Percentiles rank a stretch among this genome's conserved stretches.
These are phyloP conservation scores for Ranitomeya imitator DNA, from an alignment of 2,113 vertebrate species.

Conservation along the genomic window DNA sequence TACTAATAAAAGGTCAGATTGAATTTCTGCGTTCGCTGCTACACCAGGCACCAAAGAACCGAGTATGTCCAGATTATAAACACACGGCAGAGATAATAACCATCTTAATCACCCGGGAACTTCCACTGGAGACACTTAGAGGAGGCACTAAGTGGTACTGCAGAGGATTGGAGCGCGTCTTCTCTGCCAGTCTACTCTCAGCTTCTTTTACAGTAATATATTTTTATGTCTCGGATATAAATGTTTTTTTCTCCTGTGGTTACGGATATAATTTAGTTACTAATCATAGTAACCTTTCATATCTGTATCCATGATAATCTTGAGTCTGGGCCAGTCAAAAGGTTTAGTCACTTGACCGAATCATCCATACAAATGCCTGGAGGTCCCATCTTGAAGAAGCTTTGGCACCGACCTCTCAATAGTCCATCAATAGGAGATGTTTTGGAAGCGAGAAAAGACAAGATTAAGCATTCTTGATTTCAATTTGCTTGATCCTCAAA, in stretches of 20 bases:
- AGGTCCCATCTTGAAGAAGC: neutral
- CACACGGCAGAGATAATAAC: neutral
- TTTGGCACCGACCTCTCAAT: neutral
- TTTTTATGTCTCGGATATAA: neutral
- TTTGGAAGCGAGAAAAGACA: neutral
- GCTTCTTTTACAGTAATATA: neutral
- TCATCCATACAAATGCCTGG: neutral
- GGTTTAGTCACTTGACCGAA: too few species aligned
- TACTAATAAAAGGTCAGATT: neutral
- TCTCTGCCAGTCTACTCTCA: neutral
- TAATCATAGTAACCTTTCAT: neutral
- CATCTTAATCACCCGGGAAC: neutral
- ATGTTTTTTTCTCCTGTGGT: neutral
- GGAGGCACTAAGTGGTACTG: slow-evolving; percentile 8
- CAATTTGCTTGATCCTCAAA: neutral
- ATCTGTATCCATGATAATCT: neutral
- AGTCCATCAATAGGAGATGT: neutral
- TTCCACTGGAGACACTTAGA: neutral
- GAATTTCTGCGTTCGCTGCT: neutral
- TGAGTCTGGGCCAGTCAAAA: too few species aligned
- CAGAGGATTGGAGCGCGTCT: neutral
- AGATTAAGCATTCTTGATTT: neutral
- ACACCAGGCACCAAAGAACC: neutral
- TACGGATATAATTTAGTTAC: neutral
- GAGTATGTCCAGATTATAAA: neutral